Evolutionary conservation across 2,113 vertebrate species (phyloP), one percentile per base, ranked within the genome.

Genomic region (Pteropus alecto): DNA sequence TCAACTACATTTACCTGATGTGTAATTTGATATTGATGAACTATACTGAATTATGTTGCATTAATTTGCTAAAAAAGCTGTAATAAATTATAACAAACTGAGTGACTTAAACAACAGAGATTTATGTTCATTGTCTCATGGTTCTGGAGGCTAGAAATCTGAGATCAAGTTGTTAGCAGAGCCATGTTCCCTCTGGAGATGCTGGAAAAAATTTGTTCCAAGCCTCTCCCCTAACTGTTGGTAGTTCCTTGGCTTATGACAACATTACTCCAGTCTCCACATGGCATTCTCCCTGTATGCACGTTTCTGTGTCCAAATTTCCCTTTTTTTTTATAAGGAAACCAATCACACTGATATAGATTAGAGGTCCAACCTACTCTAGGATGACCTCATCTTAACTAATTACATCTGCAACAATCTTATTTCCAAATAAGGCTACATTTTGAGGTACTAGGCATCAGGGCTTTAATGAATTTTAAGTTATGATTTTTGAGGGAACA

Each of bases 321-420:
- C 22, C 48, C 21, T 12, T 41, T 5, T 12, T 41, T 5, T 79
- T n/a, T 63, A 6, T 38, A 51, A 79, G 14, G 60, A 13, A 13
- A 51, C n/a, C 1, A 12, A 12, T 74, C 35, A 14, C n/a, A 30
- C 22, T 22, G 13, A 51, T 51, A 51, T 51, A 51, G 21, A 41
- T 10, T 91, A 63, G 11, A 16, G 11, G 2, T 13, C 12, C 2
- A 54, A 0, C 51, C 5, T 26, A 12, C 1, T 77, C 16, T 11
- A 22, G 6, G 46, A 35, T 77, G 26, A 77, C 15, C 18, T 95
- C 35, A 87, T 28, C 21, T 84, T 73, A 71, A 67, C 60, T 56
- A 41, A 51, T 65, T 79, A 33, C 13, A 61, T 88, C 51, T 61
- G 19, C 13, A 60, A n/a, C 18, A 61, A 21, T 28, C 2, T 19